Base-by-base conservation (phyloP, 2,113 vertebrate genomes). In the Megaceryle maxima region DNA sequence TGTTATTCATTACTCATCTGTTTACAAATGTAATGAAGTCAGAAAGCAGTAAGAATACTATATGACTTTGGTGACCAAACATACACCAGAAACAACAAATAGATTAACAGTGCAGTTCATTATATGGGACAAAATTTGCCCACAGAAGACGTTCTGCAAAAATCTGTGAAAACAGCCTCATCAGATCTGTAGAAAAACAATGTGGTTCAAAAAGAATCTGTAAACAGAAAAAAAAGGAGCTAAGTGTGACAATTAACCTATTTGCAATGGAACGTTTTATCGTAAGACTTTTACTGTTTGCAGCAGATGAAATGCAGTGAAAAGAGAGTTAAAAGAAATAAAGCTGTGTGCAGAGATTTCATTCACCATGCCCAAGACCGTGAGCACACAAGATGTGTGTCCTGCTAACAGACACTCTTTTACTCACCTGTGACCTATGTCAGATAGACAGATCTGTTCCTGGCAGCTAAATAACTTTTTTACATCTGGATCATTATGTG, bases 1-100 rank as follows among this genome's bases (percentile, higher is more conserved):
- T 95, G 95, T 78, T 94, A 95, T 94, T 95, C 86, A 89, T 95
- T 96, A 93, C 90, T 96, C 84, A 66, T 90, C 50, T 95, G 83
- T 97, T 97, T 96, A 95, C 92, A 95, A 88, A 88, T 43, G 80
- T 78, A 84, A 91, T 63, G 83, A 39, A 93, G 86, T 83, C 90
- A 90, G 91, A 96, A 94, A 96, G 89, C 72, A 94, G 87, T 90
- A 96, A 94, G 88, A 96, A 90, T 92, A 68, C 83, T 95, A 69
- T 92, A 88, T 75, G 86, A 91, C 90, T 94, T 91, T 31, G 69
- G 69, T 87, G 88, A 93, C 90, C 76, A 95, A 87, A 92, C 64
- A 37, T 69, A 87, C 48, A 92, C 51, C 56, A 95, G 76, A 92
- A 97, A 87, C 60, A 97, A 92, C 80, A 96, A 96, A 96, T 92